These are phyloP conservation scores for Pseudochirops corinnae DNA, from an alignment of 2,797 vertebrate species.

Conservation along the genomic window DNA sequence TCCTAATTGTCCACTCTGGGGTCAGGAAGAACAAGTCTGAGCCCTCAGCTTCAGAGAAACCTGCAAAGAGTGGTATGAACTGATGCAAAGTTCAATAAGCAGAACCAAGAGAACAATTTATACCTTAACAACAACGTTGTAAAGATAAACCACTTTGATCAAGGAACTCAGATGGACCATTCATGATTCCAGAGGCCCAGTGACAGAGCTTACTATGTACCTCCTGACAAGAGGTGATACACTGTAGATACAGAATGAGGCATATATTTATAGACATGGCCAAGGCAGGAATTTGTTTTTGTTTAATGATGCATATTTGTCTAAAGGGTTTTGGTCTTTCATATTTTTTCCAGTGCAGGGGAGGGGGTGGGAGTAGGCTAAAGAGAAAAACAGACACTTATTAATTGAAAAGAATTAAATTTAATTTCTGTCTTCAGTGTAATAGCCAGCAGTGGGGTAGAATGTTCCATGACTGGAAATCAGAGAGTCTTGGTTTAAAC, in stretches of 20 bases:
- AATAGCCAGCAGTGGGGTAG: neutral
- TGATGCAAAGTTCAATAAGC: neutral
- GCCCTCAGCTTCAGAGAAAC: neutral
- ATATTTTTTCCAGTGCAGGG: neutral
- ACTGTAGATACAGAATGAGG: neutral
- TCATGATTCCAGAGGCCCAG: neutral
- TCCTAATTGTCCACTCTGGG: neutral
- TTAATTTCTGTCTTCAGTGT: neutral
- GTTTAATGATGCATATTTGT: neutral
- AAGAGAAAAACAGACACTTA: neutral
- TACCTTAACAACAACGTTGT: neutral
- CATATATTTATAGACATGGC: neutral
- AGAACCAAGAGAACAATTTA: neutral
- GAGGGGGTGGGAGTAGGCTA: neutral
- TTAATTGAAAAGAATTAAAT: neutral
- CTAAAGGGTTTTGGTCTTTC: neutral
- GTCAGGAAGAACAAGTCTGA: neutral
- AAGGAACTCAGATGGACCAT: neutral
- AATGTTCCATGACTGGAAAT: neutral
- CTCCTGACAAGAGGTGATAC: neutral
- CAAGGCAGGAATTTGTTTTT: neutral
- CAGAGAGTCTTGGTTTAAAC: neutral
- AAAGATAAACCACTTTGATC: neutral
- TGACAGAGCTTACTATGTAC: neutral
- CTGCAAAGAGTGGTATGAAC: neutral